Percentiles rank a stretch among this genome's conserved stretches.
These are phyloP conservation scores for Heterohyrax brucei DNA, from an alignment of 2,797 vertebrate genomes.

Conservation along the genomic window DNA sequence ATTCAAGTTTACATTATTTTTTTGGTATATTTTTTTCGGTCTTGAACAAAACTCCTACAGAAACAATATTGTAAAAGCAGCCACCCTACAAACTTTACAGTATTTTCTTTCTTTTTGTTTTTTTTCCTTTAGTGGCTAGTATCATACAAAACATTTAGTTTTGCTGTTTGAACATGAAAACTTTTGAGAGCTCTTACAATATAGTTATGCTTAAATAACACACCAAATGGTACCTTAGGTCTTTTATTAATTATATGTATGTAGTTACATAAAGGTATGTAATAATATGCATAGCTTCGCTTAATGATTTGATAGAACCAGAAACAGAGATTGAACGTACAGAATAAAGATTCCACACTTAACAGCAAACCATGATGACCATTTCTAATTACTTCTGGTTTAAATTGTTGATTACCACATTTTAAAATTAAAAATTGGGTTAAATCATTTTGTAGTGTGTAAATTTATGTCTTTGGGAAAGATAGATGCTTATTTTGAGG, in stretches of 20 bases:
- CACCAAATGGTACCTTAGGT: neutral
- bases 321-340: neutral
- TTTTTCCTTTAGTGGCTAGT: neutral
- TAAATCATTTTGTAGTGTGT: slow-evolving; percentile 40
- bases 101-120: neutral
- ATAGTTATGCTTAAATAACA: slow-evolving; percentile 13
- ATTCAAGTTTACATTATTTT: neutral
- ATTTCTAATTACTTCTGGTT: slow-evolving; percentile 62
- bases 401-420: slow-evolving; percentile 23
- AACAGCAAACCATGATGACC: neutral
- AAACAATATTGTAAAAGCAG: slow-evolving; percentile 40
- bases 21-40: neutral
- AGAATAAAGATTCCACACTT: slow-evolving; percentile 36
- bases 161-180: slow-evolving; percentile 49
- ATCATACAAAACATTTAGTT: neutral
- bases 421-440: slow-evolving; percentile 20
- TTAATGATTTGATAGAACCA: slow-evolving; percentile 19
- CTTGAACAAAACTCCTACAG: neutral
- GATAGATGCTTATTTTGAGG: slow-evolving; percentile 6
- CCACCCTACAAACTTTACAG: neutral
- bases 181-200: neutral
- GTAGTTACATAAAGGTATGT: neutral
- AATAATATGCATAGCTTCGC: neutral
- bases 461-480: slow-evolving; percentile 46
- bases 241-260: slow-evolving; percentile 37